Percentiles rank a stretch among this genome's conserved stretches.
phyloP scores from a whole-genome alignment of 1,140 invertebrate genomes.

The Charaxes varanes region DNA sequence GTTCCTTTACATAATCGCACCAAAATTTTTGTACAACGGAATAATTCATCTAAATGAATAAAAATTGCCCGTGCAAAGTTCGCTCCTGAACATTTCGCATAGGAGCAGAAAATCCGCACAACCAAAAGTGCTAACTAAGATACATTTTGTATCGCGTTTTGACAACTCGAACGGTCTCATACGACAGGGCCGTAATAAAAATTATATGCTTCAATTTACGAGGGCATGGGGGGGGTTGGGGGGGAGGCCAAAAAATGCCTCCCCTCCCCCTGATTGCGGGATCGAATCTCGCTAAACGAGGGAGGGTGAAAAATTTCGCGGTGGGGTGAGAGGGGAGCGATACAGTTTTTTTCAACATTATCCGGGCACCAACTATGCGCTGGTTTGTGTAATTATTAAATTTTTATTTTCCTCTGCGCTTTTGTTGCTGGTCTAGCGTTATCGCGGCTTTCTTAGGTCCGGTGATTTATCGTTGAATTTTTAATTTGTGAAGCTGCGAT shows the following conservation, averaged over 20 bases:
- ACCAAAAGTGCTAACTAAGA: slow-evolving; percentile 18
- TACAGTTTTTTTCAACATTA: slow-evolving; percentile 68
- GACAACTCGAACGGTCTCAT: slow-evolving; percentile 54
- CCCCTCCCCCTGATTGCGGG: slow-evolving; percentile 63
- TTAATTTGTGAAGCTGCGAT: no score
- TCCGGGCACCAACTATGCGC: slow-evolving; percentile 64
- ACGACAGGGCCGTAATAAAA: slow-evolving; percentile 70
- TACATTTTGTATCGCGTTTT: slow-evolving; percentile 27
- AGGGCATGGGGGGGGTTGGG: slow-evolving; percentile 34
- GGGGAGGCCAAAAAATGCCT: slow-evolving; percentile 51
- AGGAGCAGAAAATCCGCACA: neutral
- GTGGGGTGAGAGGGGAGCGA: slow-evolving; percentile 39
- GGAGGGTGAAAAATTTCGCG: slow-evolving; percentile 60
- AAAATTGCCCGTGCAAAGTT: no score
- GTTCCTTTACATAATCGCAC: no score
- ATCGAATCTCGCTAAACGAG: slow-evolving; percentile 71
- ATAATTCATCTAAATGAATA: no score
- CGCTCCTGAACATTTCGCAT: no score
- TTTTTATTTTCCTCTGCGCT: slow-evolving; percentile 36
- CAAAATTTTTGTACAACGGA: no score
- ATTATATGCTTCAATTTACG: slow-evolving; percentile 74
- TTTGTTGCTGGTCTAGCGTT: slow-evolving; percentile 19
- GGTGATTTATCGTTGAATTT: slow-evolving; percentile 3
- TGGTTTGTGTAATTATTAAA: slow-evolving; percentile 65
- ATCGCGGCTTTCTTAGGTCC: slow-evolving; percentile 12